A percentile compares a stretch with the other conserved stretches of the same genome.
phyloP scores from a whole-genome alignment of 2,888 invertebrate species.

The Scaptomyza parva region DNA sequence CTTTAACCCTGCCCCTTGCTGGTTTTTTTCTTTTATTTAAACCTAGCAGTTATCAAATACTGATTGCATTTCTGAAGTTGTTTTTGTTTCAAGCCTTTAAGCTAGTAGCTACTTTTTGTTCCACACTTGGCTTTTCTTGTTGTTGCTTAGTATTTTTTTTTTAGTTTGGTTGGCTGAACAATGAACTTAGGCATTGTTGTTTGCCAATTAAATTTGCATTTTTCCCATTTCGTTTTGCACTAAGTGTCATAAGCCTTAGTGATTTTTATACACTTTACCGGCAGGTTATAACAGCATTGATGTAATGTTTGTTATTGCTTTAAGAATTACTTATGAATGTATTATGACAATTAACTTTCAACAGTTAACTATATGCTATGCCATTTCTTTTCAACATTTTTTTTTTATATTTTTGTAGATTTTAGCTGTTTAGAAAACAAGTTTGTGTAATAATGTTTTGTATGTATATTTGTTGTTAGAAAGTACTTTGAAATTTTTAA shows the following conservation, averaged over 20 bases:
- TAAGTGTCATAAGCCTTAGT: constrained; percentile 50
- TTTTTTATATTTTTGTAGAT: no score
- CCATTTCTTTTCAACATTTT: no score
- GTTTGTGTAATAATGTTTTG: no score
- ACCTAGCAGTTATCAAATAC: constrained; percentile 10
- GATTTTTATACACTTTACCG: constrained; percentile 32
- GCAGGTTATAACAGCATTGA: neutral
- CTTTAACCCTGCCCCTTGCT: neutral
- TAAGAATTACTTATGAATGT: neutral
- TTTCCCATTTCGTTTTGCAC: constrained; percentile 47
- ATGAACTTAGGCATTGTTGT: constrained; percentile 70
- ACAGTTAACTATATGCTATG: neutral
- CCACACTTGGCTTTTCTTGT: constrained; percentile 1
- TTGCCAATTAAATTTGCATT: constrained; percentile 64
- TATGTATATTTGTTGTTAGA: no score
- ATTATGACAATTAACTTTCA: neutral
- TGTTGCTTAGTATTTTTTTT: neutral
- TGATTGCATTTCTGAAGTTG: constrained; percentile 24
- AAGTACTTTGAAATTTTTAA: no score
- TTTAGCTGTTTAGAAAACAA: no score
- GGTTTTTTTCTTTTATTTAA: neutral
- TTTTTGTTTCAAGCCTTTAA: constrained; percentile 9
- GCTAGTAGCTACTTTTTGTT: constrained; percentile 9
- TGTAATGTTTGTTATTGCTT: neutral
- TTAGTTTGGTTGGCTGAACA: constrained; percentile 56